Base-by-base conservation (phyloP, 2,113 vertebrate species). In the Oncorhynchus nerka region DNA sequence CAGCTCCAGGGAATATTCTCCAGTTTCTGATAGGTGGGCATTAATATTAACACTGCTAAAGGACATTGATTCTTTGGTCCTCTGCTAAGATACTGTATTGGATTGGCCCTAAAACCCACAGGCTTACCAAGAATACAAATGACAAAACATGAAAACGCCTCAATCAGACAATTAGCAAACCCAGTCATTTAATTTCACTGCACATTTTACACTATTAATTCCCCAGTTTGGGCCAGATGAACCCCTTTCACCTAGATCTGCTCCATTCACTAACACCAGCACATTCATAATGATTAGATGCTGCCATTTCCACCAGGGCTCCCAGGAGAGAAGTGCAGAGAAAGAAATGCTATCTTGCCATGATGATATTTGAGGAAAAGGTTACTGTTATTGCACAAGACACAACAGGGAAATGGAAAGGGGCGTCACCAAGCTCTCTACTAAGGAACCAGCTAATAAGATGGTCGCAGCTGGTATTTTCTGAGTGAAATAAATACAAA, bases 381-480 rank as follows among this genome's bases (percentile, higher is more conserved):
- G 59, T 62, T 62, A 62, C 59, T 62, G 59, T 62, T 62, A 62
- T 62, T 62, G n/a, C 59, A 62, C 59, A 13, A 62, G 59, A 62
- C 59, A 62, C n/a, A 62, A 22, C 2, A 62, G 59, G 59, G n/a
- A 62, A n/a, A 62, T 62, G 59, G 19, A 62, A 62, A 4, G 13
- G 59, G 59, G 59, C 3, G 59, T 22, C 39, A 45, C 39, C 39
- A 45, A 62, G 5, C 59, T 62, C 20, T 62, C 20, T n/a, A 11
- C 59, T 62, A 62, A 22, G n/a, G 20, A 62, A 62, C 59, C 24
- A 22, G n/a, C n/a, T 16, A 62, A 62, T 55, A 55, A 55, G 5
- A 55, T 55, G 51, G 51, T 55, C 16, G 16, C 12, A 55, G 16
- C 51, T 55, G 51, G 51, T 55, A 55, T 55, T 55, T 55, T 55